Conservation (phyloP, 2,888 invertebrate genomes). For the Xestia c-nigrum region DNA sequence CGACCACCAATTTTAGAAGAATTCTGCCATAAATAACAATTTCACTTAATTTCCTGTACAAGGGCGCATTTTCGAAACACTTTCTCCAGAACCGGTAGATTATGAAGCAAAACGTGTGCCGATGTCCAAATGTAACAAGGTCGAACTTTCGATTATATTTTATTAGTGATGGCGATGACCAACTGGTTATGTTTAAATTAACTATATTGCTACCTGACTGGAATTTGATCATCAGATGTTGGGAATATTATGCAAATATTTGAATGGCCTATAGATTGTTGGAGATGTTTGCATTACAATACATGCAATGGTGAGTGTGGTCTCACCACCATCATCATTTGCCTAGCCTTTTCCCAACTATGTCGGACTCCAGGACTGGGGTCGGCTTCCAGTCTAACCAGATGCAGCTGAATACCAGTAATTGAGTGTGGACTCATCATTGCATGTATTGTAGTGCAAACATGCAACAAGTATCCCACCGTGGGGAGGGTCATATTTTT, state of each 20-base stretch:
- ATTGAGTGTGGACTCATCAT: no score
- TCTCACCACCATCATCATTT: no score
- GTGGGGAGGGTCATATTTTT: neutral
- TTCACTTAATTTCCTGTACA: slow-evolving; percentile 51
- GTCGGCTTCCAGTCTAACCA: no score
- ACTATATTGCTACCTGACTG: slow-evolving; percentile 4
- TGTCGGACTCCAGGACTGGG: no score
- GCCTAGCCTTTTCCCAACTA: no score
- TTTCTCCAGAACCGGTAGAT: slow-evolving; percentile 61
- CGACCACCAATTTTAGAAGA: slow-evolving; percentile 7
- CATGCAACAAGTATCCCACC: no score
- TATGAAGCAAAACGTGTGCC: slow-evolving; percentile 45
- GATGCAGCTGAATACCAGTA: no score
- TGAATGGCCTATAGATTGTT: neutral
- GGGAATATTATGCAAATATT: neutral
- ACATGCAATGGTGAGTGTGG: no score
- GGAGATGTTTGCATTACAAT: neutral
- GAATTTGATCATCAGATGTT: slow-evolving; percentile 3
- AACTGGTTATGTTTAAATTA: neutral
- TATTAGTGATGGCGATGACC: slow-evolving; percentile 33
- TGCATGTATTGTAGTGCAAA: no score
- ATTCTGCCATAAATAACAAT: slow-evolving; percentile 18
- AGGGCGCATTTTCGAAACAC: slow-evolving; percentile 54
- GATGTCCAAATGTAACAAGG: slow-evolving; percentile 37
- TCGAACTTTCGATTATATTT: slow-evolving; percentile 60